Evolutionary conservation across 1,140 invertebrate genomes (phyloP).

Genomic region (Epicauta chinensis): DNA sequence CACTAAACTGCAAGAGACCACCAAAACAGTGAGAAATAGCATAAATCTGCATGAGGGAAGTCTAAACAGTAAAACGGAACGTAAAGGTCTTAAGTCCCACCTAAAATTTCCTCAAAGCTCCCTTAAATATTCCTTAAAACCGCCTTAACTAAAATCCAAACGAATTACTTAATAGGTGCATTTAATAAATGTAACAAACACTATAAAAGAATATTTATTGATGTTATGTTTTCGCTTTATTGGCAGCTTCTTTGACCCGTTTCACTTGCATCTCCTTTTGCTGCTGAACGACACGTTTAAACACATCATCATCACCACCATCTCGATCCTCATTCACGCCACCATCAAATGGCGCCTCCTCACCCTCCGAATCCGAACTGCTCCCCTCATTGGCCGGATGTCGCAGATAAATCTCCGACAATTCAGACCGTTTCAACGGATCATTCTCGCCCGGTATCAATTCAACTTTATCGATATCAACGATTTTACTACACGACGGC

Average conservation of each 20-base stretch:
- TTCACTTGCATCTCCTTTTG: slow-evolving; percentile 39
- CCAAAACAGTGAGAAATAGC: too few species aligned
- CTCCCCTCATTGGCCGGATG: slow-evolving; percentile 60
- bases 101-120: too few species aligned
- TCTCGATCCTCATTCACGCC: slow-evolving; percentile 9
- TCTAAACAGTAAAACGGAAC: too few species aligned
- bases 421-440: slow-evolving; percentile 50
- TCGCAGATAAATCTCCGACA: slow-evolving; percentile 61
- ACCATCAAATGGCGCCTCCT: slow-evolving; percentile 34
- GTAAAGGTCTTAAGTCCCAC: too few species aligned
- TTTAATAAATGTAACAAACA: too few species aligned
- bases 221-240: slow-evolving; percentile 26
- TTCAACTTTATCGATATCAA: slow-evolving; percentile 1
- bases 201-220: too few species aligned
- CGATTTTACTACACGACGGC: not conserved
- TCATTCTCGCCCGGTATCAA: slow-evolving; percentile 33
- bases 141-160: too few species aligned
- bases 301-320: slow-evolving; percentile 30
- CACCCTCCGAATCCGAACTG: slow-evolving; percentile 66
- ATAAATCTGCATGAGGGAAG: too few species aligned
- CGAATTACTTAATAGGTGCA: too few species aligned
- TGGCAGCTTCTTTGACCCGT: slow-evolving; percentile 37
- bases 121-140: too few species aligned
- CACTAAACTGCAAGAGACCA: too few species aligned
- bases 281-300: slow-evolving; percentile 34